Base-by-base conservation (phyloP, 92 coral and sea anemone species). In the Galaxea fascicularis region DNA sequence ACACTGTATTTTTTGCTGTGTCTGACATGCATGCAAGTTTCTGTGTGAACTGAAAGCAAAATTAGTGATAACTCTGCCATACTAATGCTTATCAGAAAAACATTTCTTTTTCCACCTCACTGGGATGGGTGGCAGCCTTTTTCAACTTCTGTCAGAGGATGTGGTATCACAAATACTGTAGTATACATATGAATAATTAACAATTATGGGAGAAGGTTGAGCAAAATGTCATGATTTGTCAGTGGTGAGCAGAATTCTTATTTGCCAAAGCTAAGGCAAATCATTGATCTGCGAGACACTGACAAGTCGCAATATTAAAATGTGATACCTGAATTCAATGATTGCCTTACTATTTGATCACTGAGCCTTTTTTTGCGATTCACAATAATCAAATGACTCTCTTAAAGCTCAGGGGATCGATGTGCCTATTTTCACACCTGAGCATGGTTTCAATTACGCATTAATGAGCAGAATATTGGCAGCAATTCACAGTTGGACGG, bases 51-150 rank as follows among this genome's bases (percentile, higher is more conserved):
- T 13, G 51, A 15, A 35, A 68, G 51, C 25, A 31, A 68, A 13
- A 68, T 68, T 68, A 31, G 73, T 31, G 8, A 68, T 68, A 8
- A 3, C 73, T 35, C 73, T 68, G 7, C 51, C 44, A 27, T 27
- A 18, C 44, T 65, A 65, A 69, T 39, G 74, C 28, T 18, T 22
- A 69, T 39, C 29, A 69, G 12, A 16, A 27, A 41, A 7, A 73
- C 51, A 12, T 73, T 80, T 59, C 51, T 16, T 71, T 72, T 70
- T 73, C 18, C 35, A 57, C 85, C 73, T 8, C 92, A 89, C 51
- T 83, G 92, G 89, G 92, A 89, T 89, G 92, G 85, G 18, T 89
- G 92, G 85, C 85, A 89, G 60, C 89, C 89, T 10, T 89, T 89
- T 65, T 22, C 66, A 20, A 46, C 85, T 56, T 67, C 85, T 52